Percentiles rank a stretch among this genome's conserved stretches.
These are phyloP conservation scores for Mizuhopecten yessoensis DNA, from an alignment of 1,140 invertebrate genomes.

Conservation along the genomic window DNA sequence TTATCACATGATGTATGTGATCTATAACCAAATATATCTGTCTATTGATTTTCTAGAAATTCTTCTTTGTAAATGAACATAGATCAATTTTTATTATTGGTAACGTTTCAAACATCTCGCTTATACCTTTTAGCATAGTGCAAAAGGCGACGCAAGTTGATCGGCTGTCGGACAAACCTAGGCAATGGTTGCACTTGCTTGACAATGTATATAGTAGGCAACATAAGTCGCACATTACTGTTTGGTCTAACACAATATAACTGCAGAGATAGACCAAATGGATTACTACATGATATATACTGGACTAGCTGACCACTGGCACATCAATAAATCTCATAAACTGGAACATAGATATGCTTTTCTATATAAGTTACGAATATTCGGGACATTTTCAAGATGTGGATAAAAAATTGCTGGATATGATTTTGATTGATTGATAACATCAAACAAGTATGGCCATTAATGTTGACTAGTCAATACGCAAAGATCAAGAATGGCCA, in stretches of 20 bases:
- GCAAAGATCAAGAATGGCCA: no score
- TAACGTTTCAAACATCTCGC: neutral
- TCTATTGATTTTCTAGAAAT: slow-evolving; percentile 29
- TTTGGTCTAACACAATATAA: neutral
- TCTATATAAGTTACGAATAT: no score
- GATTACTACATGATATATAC: neutral
- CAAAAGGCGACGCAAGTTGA: neutral
- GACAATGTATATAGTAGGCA: neutral
- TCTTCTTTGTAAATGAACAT: neutral
- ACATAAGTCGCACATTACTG: neutral
- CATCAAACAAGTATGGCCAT: no score
- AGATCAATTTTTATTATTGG: neutral
- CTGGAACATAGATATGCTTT: no score
- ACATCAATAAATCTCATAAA: no score
- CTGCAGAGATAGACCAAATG: neutral
- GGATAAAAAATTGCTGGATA: no score
- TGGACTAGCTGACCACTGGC: neutral
- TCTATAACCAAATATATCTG: neutral
- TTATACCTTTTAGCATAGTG: neutral
- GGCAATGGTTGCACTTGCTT: neutral
- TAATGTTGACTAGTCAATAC: no score
- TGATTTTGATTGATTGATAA: no score
- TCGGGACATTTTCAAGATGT: no score
- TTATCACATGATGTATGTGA: neutral
- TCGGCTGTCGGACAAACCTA: neutral